Evolutionary conservation across 2,113 vertebrate species (phyloP).

Genomic region (Passer montanus): DNA sequence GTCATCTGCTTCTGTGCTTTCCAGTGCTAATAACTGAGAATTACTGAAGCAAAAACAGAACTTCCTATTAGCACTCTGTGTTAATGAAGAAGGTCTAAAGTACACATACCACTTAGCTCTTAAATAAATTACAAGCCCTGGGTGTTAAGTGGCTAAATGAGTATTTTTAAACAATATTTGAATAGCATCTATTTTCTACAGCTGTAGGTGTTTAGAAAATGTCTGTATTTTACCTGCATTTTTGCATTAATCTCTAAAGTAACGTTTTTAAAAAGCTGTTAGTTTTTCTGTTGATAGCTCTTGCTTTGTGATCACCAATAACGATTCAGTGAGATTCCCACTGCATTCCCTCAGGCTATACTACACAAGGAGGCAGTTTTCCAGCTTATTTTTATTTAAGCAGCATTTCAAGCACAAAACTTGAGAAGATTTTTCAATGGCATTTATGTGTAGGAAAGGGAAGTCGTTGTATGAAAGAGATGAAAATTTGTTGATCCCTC

Average conservation of each 20-base stretch:
- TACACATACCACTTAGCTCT: background rate
- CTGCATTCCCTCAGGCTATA: slow-evolving; percentile 20
- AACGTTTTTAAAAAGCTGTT: slow-evolving; percentile 62
- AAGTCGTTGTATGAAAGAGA: background rate
- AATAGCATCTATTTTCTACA: slow-evolving; percentile 15
- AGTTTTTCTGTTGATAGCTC: slow-evolving; percentile 32
- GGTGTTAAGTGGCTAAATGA: slow-evolving; percentile 1
- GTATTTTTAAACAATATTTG: slow-evolving; percentile 60
- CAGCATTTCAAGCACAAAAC: slow-evolving; percentile 15
- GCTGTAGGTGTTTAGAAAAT: slow-evolving; percentile 54
- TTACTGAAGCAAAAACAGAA: background rate
- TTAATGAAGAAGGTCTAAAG: slow-evolving; percentile 5
- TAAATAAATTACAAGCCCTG: slow-evolving; percentile 12
- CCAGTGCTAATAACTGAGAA: background rate
- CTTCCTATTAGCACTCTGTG: background rate
- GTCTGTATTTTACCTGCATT: slow-evolving; percentile 53
- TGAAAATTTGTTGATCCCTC: background rate
- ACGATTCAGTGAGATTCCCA: slow-evolving; percentile 22
- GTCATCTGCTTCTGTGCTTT: background rate
- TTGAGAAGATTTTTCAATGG: background rate
- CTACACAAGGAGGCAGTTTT: slow-evolving; percentile 21
- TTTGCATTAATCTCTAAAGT: slow-evolving; percentile 40
- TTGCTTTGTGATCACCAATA: slow-evolving; percentile 52
- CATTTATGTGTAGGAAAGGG: background rate
- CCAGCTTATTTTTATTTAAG: slow-evolving; percentile 47